Evolutionary conservation across 2,888 invertebrate genomes (phyloP).

Genomic region (Drosophila stalkeri): DNA sequence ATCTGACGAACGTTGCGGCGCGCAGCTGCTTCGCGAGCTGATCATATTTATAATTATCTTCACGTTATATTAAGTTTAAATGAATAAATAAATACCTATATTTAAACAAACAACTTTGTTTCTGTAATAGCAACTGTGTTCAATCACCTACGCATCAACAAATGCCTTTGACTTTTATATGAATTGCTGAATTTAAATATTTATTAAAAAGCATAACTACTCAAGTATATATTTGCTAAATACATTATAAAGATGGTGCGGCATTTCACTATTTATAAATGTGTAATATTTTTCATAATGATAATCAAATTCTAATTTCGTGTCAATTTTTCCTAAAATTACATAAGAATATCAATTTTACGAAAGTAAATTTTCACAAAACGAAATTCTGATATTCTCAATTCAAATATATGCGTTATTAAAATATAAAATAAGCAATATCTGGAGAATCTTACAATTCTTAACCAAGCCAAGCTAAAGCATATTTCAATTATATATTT

Average conservation of each 20-base stretch:
- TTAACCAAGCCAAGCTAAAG: neutral
- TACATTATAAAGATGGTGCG: too few species aligned
- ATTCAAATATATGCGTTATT: too few species aligned
- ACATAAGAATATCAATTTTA: too few species aligned
- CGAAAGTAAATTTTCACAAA: neutral
- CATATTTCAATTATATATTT: neutral
- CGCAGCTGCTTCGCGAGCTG: constrained; percentile 30
- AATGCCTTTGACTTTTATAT: neutral
- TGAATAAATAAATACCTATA: constrained; percentile 41
- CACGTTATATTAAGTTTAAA: constrained; percentile 46
- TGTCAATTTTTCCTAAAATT: too few species aligned
- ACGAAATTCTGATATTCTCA: neutral
- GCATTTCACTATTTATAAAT: neutral
- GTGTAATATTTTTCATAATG: neutral
- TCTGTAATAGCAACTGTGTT: neutral
- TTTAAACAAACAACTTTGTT: constrained; percentile 3
- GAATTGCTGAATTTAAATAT: too few species aligned
- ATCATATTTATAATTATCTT: constrained; percentile 61
- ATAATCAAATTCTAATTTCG: neutral
- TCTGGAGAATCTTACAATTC: too few species aligned
- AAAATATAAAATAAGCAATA: too few species aligned
- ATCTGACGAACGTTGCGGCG: constrained; percentile 54
- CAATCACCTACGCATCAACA: neutral
- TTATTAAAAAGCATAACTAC: too few species aligned
- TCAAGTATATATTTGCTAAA: too few species aligned